Base-by-base conservation (phyloP, 2,797 vertebrate species). In the Acridotheres tristis region DNA sequence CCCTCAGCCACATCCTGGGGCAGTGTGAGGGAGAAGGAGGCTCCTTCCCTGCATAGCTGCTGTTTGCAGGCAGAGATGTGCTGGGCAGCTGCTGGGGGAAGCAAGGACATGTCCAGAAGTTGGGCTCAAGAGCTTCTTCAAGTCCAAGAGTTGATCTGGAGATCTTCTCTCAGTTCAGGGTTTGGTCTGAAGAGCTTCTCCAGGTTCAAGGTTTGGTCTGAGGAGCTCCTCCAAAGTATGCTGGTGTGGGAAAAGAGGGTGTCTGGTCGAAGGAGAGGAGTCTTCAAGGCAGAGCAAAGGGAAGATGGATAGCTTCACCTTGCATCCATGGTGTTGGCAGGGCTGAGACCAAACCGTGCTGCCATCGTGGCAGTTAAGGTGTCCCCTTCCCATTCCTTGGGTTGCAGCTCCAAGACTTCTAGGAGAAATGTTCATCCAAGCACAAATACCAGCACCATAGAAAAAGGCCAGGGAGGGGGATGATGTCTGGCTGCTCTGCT, bases 281-380 rank as follows among this genome's bases (percentile, higher is more conserved):
- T 62, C 63, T 82, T 51, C 1, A 13, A 42, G 51, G 67, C 67
- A 76, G 51, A 29, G 16, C 0, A 0, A 71, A n/a, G 79, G 38
- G 20, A 32, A 9, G 34, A 10, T 2, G 20, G 5, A 40, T 71
- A 81, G 40, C 61, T 71, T 59, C 78, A 78, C 58, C 78, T 61
- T 34, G 42, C n/a, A n/a, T 19, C 36, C 2, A 0, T 4, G 38
- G 27, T 5, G 2, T 21, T 21, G 34, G 38, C 75, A 65, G 42
- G 59, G 55, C 67, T 48, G 59, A 96, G 63, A 47, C 47, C 85
- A 79, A 72, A 54, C 85, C 2, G 1, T 0, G 0, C 45, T 8
- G 6, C 34, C 51, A 53, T 9, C 0, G 0, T 17, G 58, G 51
- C n/a, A 27, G 13, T 2, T 1, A 13, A 62, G 72, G 55, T 48